phyloP scores from a whole-genome alignment of 2,113 vertebrate genomes.

The Sebastes schlegelii region DNA sequence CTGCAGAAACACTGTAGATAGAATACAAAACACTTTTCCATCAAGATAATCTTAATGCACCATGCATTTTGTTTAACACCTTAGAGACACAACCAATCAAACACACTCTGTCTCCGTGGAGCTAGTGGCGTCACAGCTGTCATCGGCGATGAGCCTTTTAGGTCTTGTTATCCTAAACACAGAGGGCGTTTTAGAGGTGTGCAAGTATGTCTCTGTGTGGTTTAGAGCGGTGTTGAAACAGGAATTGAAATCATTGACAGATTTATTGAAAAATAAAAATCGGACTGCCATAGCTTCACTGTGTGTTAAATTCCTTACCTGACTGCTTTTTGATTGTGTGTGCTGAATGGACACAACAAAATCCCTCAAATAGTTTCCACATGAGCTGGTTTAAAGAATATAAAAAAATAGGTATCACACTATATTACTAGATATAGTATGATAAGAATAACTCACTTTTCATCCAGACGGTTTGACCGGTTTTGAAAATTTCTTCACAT shows the following conservation, averaged over 20 bases:
- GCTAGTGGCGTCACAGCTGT: slow-evolving; percentile 4
- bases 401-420: no score
- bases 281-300: not conserved
- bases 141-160: not conserved
- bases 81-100: slow-evolving; percentile 15
- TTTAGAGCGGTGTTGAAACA: no score
- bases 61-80: not conserved
- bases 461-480: no score
- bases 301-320: slow-evolving; percentile 8
- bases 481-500: no score
- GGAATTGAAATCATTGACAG: not conserved
- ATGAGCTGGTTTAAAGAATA: not conserved
- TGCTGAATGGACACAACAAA: not conserved
- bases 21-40: not conserved
- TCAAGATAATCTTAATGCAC: slow-evolving; percentile 9
- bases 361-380: not conserved
- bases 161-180: not conserved
- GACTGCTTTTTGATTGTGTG: not conserved
- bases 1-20: not conserved
- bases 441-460: no score
- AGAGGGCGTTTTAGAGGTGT: not conserved
- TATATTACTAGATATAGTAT: no score
- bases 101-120: slow-evolving; percentile 15
- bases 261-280: not conserved
- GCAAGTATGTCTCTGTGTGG: not conserved